These are phyloP conservation scores for Lysandra coridon DNA, from an alignment of 2,888 invertebrate species.

Conservation along the genomic window DNA sequence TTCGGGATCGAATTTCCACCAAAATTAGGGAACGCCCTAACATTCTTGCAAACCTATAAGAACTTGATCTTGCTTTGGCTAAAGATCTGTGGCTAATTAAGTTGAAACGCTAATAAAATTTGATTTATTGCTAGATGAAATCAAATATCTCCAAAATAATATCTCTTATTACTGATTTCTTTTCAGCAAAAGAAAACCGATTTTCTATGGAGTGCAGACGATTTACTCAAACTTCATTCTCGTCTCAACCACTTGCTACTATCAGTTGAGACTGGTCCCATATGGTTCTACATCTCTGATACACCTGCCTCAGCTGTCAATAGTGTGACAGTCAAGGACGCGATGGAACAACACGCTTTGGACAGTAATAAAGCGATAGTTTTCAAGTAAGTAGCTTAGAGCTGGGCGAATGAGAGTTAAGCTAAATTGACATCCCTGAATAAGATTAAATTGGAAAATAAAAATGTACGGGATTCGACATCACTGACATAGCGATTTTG, in stretches of 20 bases:
- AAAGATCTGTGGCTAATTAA: too few species aligned
- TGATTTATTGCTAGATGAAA: too few species aligned
- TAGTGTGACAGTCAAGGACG: conserved; percentile 62
- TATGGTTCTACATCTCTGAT: conserved; percentile 82
- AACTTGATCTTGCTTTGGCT: too few species aligned
- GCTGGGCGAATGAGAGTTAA: too few species aligned
- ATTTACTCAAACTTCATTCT: conserved; percentile 50
- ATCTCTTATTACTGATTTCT: not conserved
- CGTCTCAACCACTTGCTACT: conserved; percentile 56
- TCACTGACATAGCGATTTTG: too few species aligned
- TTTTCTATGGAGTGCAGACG: conserved; percentile 48
- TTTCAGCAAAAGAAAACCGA: conserved; percentile 35
- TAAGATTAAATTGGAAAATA: too few species aligned
- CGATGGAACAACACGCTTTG: conserved; percentile 62
- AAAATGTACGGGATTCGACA: too few species aligned
- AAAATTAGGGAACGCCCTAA: too few species aligned
- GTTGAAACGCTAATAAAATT: too few species aligned
- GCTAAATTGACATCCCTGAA: too few species aligned
- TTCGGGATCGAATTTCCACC: too few species aligned
- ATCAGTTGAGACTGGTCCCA: conserved; percentile 78
- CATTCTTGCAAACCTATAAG: too few species aligned
- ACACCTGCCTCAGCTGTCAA: conserved; percentile 78
- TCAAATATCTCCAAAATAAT: not conserved
- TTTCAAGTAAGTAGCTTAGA: conserved; percentile 49
- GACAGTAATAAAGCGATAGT: conserved; percentile 50